Percentiles rank a stretch among this genome's conserved stretches.
Conservation (phyloP, 1,140 invertebrate genomes). For the Cotesia vestalis region DNA sequence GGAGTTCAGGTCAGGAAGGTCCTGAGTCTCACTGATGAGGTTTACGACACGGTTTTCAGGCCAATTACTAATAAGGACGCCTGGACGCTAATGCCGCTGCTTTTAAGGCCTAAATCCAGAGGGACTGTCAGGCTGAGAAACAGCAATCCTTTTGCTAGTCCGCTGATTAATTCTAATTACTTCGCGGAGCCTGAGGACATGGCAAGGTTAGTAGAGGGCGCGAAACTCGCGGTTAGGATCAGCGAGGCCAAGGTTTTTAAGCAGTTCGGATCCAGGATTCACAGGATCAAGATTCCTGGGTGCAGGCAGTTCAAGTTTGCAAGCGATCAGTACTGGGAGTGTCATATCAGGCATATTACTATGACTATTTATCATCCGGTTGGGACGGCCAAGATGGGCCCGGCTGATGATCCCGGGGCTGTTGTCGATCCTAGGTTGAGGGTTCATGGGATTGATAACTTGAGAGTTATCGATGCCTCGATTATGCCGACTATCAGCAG, state of each 20-base stretch:
- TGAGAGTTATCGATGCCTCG: slow-evolving; percentile 87
- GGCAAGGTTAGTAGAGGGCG: slow-evolving; percentile 82
- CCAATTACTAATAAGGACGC: slow-evolving; percentile 80
- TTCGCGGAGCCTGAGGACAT: slow-evolving; percentile 82
- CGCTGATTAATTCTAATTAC: slow-evolving; percentile 89
- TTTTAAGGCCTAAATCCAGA: slow-evolving; percentile 81
- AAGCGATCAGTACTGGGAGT: slow-evolving; percentile 84
- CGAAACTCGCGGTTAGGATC: slow-evolving; percentile 76
- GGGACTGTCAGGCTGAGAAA: slow-evolving; percentile 79
- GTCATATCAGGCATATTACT: slow-evolving; percentile 82
- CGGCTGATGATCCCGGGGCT: slow-evolving; percentile 74
- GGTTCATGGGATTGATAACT: slow-evolving; percentile 79
- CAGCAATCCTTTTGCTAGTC: slow-evolving; percentile 84
- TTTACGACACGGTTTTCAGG: slow-evolving; percentile 81
- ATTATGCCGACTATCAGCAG: slow-evolving; percentile 86
- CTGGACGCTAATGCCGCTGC: slow-evolving; percentile 84
- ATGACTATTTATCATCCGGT: slow-evolving; percentile 89
- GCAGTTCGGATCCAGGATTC: slow-evolving; percentile 80
- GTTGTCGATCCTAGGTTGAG: slow-evolving; percentile 83
- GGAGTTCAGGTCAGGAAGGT: slow-evolving; percentile 79
- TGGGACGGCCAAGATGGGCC: slow-evolving; percentile 87
- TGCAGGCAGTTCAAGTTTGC: slow-evolving; percentile 78
- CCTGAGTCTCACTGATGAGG: slow-evolving; percentile 81
- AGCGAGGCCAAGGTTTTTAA: slow-evolving; percentile 80
- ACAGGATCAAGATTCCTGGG: slow-evolving; percentile 79